Conservation (phyloP, 1,140 invertebrate species). For the Solen grandis region DNA sequence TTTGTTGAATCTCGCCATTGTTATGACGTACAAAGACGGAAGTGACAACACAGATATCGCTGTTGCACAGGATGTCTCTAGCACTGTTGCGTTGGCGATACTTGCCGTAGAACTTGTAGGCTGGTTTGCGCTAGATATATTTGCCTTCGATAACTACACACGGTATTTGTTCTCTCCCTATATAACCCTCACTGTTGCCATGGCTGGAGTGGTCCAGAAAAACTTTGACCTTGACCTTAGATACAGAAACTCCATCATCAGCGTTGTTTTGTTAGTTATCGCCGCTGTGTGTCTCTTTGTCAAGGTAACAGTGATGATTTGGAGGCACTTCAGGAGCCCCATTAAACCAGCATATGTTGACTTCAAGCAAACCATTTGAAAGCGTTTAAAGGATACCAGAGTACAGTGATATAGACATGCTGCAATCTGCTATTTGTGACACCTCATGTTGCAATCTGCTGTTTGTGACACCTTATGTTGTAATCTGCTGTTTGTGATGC, state of each 20-base stretch:
- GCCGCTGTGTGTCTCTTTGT: conserved; percentile 42
- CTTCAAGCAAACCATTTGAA: conserved; percentile 60
- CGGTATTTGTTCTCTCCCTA: conserved; percentile 75
- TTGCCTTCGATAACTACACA: conserved; percentile 70
- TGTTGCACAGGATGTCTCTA: conserved; percentile 53
- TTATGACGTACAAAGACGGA: conserved; percentile 65
- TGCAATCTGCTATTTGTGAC: too few relatives aligned
- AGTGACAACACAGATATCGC: conserved; percentile 47
- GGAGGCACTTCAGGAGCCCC: conserved; percentile 48
- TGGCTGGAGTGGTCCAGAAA: conserved; percentile 65
- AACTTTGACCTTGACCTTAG: conserved; percentile 62
- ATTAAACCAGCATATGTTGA: conserved; percentile 42
- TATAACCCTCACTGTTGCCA: conserved; percentile 66
- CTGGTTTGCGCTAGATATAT: conserved; percentile 70
- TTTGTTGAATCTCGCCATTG: conserved; percentile 71
- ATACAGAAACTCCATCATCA: conserved; percentile 58
- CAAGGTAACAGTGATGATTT: conserved; percentile 56
- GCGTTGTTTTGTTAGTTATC: conserved; percentile 37
- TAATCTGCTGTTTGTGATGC: too few relatives aligned
- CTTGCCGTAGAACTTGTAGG: conserved; percentile 57
- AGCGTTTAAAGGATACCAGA: background rate
- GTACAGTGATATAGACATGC: too few relatives aligned
- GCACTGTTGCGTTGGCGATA: conserved; percentile 60
- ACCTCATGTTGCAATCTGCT: too few relatives aligned
- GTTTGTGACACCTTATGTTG: too few relatives aligned